Conservation (phyloP, 2,113 vertebrate genomes). For the Paracanthobrama guichenoti region DNA sequence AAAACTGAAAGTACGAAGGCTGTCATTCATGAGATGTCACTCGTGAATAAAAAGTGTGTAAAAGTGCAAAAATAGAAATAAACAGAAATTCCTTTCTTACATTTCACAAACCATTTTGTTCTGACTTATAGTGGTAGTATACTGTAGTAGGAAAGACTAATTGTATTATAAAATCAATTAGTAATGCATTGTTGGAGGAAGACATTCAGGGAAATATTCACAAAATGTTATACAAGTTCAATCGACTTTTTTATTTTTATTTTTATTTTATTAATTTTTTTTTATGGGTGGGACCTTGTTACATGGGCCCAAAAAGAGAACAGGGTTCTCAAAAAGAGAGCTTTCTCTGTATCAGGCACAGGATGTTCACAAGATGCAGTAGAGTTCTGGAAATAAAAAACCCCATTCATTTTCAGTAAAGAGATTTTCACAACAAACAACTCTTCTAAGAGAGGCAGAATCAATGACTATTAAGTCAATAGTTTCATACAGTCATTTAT, state of each 20-base stretch:
- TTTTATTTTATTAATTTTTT: too few relatives aligned
- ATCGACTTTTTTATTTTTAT: too few relatives aligned
- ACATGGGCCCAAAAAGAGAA: not conserved
- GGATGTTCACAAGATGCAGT: constrained; percentile 4
- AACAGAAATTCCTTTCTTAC: not conserved
- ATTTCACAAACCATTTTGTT: not conserved
- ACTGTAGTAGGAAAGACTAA: too few relatives aligned
- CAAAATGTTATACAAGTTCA: not conserved
- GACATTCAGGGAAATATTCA: not conserved
- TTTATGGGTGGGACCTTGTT: not conserved
- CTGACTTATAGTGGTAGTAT: not conserved
- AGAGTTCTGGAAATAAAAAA: not conserved
- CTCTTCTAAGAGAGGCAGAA: not conserved
- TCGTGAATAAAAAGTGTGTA: not conserved
- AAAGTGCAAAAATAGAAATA: not conserved
- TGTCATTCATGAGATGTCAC: not conserved
- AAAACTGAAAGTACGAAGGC: not conserved
- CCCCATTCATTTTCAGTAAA: not conserved
- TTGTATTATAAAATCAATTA: not conserved
- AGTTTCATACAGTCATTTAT: not conserved
- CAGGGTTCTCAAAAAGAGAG: not conserved
- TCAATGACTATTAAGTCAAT: not conserved
- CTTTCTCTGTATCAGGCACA: not conserved
- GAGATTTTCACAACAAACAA: not conserved
- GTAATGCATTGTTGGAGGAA: not conserved